Evolutionary conservation across 2,888 invertebrate species (phyloP).

Genomic region (Cheilosia soror): DNA sequence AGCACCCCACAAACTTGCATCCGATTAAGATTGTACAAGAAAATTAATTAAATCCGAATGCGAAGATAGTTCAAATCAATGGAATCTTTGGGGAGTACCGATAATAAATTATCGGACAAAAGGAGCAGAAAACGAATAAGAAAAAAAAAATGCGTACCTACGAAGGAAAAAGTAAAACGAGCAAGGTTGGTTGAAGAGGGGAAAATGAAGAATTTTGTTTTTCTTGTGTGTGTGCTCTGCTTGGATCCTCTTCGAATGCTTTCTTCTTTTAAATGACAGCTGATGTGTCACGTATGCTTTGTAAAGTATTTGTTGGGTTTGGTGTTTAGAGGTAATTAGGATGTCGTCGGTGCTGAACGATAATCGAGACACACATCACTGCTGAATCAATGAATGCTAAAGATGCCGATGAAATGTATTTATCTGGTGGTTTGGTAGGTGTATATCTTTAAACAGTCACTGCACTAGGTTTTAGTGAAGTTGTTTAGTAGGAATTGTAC

Average conservation of each 20-base stretch:
- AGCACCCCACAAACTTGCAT: conserved; percentile 52
- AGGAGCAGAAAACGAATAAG: conserved; percentile 12
- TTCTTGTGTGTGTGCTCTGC: conserved; percentile 8
- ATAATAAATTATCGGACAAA: conserved; percentile 63
- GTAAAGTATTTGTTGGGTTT: conserved; percentile 43
- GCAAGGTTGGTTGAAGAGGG: neutral
- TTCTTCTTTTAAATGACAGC: conserved; percentile 32
- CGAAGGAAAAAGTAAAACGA: conserved; percentile 15
- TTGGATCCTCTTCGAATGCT: conserved; percentile 17
- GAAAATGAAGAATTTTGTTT: neutral
- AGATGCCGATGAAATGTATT: neutral
- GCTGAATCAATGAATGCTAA: neutral
- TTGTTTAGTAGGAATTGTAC: no score
- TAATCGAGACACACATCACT: conserved; percentile 15
- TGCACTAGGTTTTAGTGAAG: no score
- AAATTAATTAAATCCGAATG: conserved; percentile 68
- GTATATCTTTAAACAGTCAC: no score
- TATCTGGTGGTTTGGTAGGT: no score
- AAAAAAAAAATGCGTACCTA: neutral
- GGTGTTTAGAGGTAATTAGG: conserved; percentile 53
- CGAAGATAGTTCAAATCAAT: conserved; percentile 62
- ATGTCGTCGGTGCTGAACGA: conserved; percentile 28
- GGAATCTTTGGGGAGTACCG: conserved; percentile 59
- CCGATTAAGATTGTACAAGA: conserved; percentile 64
- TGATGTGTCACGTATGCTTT: conserved; percentile 56